Base-by-base conservation (phyloP, 2,888 invertebrate species). In the Ormyrus nitidulus region DNA sequence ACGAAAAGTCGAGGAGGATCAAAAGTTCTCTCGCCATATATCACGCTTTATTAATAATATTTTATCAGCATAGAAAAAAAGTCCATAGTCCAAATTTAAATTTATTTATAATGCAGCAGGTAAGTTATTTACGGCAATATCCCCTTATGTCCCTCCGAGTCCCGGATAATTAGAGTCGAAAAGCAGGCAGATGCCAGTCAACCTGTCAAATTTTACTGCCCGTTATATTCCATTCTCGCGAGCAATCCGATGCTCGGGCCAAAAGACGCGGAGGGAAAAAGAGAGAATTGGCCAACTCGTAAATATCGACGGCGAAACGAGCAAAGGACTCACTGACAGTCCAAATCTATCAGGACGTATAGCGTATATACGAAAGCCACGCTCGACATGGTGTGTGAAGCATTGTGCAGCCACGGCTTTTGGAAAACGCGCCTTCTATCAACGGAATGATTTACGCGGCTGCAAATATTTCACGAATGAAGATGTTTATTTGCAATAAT, bases 121-220 rank as follows among this genome's bases (percentile, higher is more conserved):
- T 44, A 49, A 49, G 13, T 78, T 46, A 72, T 73, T 73, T 79
- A 79, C 56, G 54, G 9, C 34, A 53, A 61, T 56, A 54, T 62
- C 51, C 58, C 70, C 64, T 65, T 58, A 72, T 64, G 56, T 66
- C 54, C 69, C 56, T 56, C 49, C n/a, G 78, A 51, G 53, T 66
- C 56, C n/a, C 13, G 34, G 58, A 77, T 81, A 79, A 81, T 81
- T 81, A 81, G 80, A 73, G 65, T 66, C 69, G 58, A 80, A 76
- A 72, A 70, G 56, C 66, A 53, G 74, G 59, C 74, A 56, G 64
- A 73, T 65, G 72, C 71, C 80, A 70, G 70, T 75, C 75, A 82
- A 69, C 72, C 71, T 80, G 77, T 82, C 80, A 80, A 78, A 78
- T 77, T 82, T 82, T 82, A 82, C 66, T 58, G 48, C 78, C 80